Conservation (phyloP, 2,888 invertebrate species). For the Pemphredon lugubris region DNA sequence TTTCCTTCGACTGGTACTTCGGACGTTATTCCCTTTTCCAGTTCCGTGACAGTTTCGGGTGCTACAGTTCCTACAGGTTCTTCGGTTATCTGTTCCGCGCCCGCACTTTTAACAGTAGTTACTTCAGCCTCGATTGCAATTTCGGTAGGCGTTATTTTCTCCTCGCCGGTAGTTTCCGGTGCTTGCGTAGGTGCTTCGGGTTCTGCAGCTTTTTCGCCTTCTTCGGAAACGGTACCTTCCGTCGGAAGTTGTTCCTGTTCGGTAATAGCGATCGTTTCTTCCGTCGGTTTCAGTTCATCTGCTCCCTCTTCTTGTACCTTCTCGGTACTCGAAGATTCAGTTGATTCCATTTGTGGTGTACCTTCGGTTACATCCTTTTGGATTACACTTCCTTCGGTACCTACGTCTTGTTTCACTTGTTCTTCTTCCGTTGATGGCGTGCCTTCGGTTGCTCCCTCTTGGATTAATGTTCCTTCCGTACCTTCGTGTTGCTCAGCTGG, state of each 20-base stretch:
- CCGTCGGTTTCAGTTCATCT: conserved; percentile 42
- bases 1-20: conserved; percentile 1
- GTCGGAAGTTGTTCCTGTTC: conserved; percentile 35
- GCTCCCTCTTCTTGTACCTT: conserved; percentile 37
- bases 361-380: conserved; percentile 15
- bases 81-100: conserved; percentile 31
- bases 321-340: conserved; percentile 42
- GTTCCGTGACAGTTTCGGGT: conserved; percentile 6
- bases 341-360: conserved; percentile 21
- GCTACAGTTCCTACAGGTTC: conserved; percentile 20
- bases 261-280: conserved; percentile 42
- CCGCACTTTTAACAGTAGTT: conserved; percentile 35
- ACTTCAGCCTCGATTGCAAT: conserved; percentile 28
- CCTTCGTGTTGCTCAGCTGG: too few relatives aligned
- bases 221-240: conserved; percentile 40
- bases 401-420: conserved; percentile 13
- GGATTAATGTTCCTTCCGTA: too few relatives aligned
- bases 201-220: conserved; percentile 47
- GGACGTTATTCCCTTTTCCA: conserved; percentile 6
- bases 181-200: conserved; percentile 6
- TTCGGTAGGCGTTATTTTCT: conserved; percentile 25
- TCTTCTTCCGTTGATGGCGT: conserved; percentile 8
- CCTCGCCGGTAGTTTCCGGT: conserved; percentile 27
- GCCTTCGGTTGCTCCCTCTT: conserved; percentile 8
- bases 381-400: conserved; percentile 4